These are phyloP conservation scores for Holothuria glaberrima DNA, from an alignment of 35 echinoderm and acorn worm species.

Conservation along the genomic window DNA sequence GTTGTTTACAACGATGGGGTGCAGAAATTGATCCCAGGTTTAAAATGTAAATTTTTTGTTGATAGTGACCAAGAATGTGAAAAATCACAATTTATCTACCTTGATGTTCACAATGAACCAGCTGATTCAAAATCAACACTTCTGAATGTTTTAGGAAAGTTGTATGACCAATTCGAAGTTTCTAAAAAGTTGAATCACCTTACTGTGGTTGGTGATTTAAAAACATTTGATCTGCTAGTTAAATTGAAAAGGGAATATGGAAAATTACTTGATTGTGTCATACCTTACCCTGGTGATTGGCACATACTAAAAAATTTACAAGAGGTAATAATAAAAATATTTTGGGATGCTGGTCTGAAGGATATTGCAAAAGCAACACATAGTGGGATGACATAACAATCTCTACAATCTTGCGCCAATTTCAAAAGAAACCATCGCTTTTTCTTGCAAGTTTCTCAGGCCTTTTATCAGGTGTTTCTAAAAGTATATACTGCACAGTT, in stretches of 20 bases:
- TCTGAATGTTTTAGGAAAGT: neutral
- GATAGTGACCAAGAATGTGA: neutral
- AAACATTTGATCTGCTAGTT: neutral
- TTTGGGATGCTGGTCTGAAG: slow-evolving; percentile 2
- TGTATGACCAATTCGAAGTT: neutral
- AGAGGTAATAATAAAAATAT: neutral
- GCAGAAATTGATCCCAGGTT: neutral
- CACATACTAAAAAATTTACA: neutral
- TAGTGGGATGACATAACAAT: neutral
- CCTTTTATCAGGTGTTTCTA: no score
- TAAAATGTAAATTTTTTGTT: slow-evolving; percentile 19
- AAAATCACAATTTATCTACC: neutral
- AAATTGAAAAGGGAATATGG: slow-evolving; percentile 4
- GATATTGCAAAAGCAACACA: neutral
- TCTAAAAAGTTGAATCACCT: neutral
- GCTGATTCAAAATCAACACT: neutral
- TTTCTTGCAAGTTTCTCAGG: no score
- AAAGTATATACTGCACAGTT: no score
- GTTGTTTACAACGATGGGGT: neutral
- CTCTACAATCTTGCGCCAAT: no score
- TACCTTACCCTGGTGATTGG: slow-evolving; percentile 6
- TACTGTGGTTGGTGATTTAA: neutral
- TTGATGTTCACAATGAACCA: neutral
- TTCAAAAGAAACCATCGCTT: no score
- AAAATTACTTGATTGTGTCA: neutral